Evolutionary conservation across 2,888 invertebrate genomes (phyloP), one percentile per base, ranked within the genome.

Genomic region (Eumerus sabulonum): DNA sequence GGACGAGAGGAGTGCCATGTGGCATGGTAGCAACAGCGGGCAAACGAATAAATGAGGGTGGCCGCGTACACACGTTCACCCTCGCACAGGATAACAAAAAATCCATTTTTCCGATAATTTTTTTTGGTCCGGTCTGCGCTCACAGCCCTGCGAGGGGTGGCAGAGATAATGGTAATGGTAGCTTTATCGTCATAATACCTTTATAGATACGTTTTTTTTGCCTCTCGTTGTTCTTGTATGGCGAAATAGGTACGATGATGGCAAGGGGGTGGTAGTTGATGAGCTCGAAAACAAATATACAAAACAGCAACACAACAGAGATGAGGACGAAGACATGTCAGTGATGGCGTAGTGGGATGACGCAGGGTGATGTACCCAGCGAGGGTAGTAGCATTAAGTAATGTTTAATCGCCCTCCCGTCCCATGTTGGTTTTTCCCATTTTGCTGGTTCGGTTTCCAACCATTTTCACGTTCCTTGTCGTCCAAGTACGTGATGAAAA

Each of bases 111-210:
- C 66, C 62, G 38, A 18, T 51, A 14, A 4, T 42, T 17, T 50
- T 19, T 12, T 16, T 17, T 27, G 14, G 60, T 35, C 17, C 36
- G 16, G 35, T 19, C 27, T 53, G 40, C 51, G 64, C 56, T 38
- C 27, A 27, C 27, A 56, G 57, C 57, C 45, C 53, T 64, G 13
- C 16, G 59, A 38, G 74, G 79, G 79, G 73, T 79, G 79, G 79
- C 70, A 45, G 54, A 74, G 79, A 79, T 79, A 74, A 79, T 79
- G 79, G 74, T 74, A 79, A 79, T 79, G 79, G 79, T 79, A 74
- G 79, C 79, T 70, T 79, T 79, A 79, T 79, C 79, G 73, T 79
- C 59, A 74, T 79, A 79, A 79, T 79, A 79, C 79, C 79, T 74
- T 79, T 79, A 79, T 74, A 74, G 79, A 79, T 27, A 27, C n/a